phyloP scores from a whole-genome alignment of 2,797 vertebrate genomes.

The Rallus crepitans region DNA sequence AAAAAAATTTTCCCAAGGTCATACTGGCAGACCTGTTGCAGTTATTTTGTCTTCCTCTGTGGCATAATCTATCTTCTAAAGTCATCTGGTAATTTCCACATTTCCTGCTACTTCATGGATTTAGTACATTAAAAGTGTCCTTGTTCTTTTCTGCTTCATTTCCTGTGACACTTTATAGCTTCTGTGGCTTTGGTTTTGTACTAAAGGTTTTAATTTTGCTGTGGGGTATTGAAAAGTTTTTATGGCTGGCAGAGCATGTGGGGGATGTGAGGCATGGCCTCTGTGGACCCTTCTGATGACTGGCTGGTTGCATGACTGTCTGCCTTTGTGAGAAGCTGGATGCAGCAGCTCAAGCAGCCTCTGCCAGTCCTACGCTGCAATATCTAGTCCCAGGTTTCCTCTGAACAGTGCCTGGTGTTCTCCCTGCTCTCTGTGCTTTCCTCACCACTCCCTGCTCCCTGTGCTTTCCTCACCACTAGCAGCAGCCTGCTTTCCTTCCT shows the following conservation, averaged over 20 bases:
- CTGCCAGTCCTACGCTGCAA: fast-evolving
- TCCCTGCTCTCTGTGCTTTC: fast-evolving
- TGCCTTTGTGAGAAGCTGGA: not conserved
- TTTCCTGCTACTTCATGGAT: slow-evolving; percentile 13
- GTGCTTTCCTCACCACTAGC: fast-evolving
- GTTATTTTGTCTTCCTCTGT: not conserved
- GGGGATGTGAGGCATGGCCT: not conserved
- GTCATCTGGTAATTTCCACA: not conserved
- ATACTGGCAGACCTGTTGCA: not conserved
- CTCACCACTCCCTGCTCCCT: fast-evolving
- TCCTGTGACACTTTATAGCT: slow-evolving; percentile 15
- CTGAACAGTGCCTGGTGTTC: fast-evolving
- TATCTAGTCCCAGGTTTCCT: not conserved
- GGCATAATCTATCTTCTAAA: slow-evolving; percentile 10
- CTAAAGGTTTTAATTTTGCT: slow-evolving; percentile 1
- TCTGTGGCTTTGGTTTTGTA: slow-evolving; percentile 3
- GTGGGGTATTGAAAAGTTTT: not conserved
- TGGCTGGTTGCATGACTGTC: fast-evolving
- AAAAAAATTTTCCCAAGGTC: not conserved
- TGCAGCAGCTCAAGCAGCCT: fast-evolving
- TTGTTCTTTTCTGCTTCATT: slow-evolving; percentile 37
- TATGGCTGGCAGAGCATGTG: not conserved
- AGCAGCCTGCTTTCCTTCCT: not conserved
- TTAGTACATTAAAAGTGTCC: not conserved
- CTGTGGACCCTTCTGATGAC: not conserved